Evolutionary conservation across 2,113 vertebrate species (phyloP).

Genomic region (Cairina moschata): DNA sequence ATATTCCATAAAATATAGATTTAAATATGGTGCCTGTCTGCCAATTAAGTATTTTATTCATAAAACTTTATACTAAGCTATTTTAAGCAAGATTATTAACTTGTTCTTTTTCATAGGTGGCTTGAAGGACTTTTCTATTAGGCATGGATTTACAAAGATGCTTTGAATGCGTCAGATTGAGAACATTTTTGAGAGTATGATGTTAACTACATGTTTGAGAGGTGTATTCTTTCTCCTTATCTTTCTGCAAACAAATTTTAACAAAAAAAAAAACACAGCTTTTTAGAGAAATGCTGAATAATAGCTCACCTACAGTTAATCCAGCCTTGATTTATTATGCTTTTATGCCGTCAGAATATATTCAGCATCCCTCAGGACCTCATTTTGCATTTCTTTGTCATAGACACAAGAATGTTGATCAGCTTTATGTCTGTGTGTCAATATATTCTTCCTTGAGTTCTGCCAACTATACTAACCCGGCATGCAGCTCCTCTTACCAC

Average conservation of each 20-base stretch:
- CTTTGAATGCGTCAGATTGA: constrained; percentile 9
- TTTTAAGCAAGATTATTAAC: constrained; percentile 45
- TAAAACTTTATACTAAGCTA: neutral
- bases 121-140: constrained; percentile 47
- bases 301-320: neutral
- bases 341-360: constrained; percentile 26
- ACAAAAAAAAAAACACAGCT: neutral
- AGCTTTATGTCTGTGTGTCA: neutral
- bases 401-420: constrained; percentile 19
- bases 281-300: neutral
- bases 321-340: neutral
- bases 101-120: constrained; percentile 12
- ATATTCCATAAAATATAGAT: neutral
- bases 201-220: constrained; percentile 30
- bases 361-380: neutral
- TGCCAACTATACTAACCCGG: neutral
- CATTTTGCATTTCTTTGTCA: constrained; percentile 27
- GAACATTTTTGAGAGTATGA: constrained; percentile 9
- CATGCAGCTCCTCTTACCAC: neutral
- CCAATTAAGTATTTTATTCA: neutral
- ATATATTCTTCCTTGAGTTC: neutral
- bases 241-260: constrained; percentile 23
- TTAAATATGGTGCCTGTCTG: neutral
- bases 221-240: neutral
- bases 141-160: neutral